phyloP scores from a whole-genome alignment of 1,140 invertebrate genomes.

The Penaeus japonicus region DNA sequence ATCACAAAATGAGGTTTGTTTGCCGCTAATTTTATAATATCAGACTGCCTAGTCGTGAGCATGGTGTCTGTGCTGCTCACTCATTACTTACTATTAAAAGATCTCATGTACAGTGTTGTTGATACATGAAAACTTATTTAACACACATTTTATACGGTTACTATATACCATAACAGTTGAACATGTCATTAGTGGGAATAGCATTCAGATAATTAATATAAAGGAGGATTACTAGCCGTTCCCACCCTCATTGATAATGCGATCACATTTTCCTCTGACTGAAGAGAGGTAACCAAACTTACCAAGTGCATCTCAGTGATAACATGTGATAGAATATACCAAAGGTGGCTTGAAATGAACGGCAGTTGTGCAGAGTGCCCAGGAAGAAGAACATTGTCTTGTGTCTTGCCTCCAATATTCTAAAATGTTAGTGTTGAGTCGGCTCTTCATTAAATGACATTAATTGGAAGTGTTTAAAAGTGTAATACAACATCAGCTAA shows the following conservation, averaged over 20 bases:
- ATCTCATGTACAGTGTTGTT: slow-evolving; percentile 56
- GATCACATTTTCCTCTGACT: slow-evolving; percentile 25
- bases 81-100: slow-evolving; percentile 48
- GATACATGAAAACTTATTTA: slow-evolving; percentile 38
- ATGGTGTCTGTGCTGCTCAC: slow-evolving; percentile 39
- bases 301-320: slow-evolving; percentile 56
- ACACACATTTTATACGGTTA: slow-evolving; percentile 43
- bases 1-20: slow-evolving; percentile 47
- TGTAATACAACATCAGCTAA: slow-evolving; percentile 6
- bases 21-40: slow-evolving; percentile 52
- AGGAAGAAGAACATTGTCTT: slow-evolving; percentile 23
- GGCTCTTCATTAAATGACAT: no score
- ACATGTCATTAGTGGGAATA: slow-evolving; percentile 29
- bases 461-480: not conserved
- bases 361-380: slow-evolving; percentile 46
- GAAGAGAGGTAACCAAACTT: slow-evolving; percentile 43
- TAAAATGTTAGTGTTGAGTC: slow-evolving; percentile 4
- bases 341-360: slow-evolving; percentile 50
- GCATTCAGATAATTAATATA: not conserved
- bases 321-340: slow-evolving; percentile 55
- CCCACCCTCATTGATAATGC: slow-evolving; percentile 20
- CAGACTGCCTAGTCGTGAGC: slow-evolving; percentile 55
- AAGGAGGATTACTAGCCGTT: slow-evolving; percentile 9
- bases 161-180: slow-evolving; percentile 9
- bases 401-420: not conserved